Evolutionary conservation across 2,113 vertebrate species (phyloP), one percentile per base, ranked within the genome.

Genomic region (Alethe diademata): DNA sequence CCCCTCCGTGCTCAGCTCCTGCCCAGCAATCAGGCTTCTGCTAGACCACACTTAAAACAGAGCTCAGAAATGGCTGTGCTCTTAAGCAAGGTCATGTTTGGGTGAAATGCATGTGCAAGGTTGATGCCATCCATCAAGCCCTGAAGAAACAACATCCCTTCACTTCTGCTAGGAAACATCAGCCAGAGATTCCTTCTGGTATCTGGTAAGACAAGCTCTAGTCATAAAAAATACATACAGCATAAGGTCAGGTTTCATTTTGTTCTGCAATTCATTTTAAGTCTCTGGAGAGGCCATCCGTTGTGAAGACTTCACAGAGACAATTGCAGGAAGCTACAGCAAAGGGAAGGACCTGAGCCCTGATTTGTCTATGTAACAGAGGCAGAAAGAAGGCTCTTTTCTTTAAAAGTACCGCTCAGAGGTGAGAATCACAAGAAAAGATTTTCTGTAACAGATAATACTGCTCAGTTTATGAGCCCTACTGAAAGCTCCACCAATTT

Each of bases 161-260:
- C n/a, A 15, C 71, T 96, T 79, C 86, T 92, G 71, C 48, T 35
- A 24, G 31, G 67, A 70, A 87, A 57, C 64, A 20, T 42, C 38
- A 67, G 67, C 69, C 45, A 31, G 78, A 42, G 28, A 36, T 62
- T 76, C 51, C 8, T 84, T 43, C 43, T 1, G 10, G 51, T 8
- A 25, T 15, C 53, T 58, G 60, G 22, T 48, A 22, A 88, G 83
- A 89, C 75, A 67, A 88, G 83, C 40, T 81, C 78, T 47, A 80
- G 50, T 79, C 94, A 93, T 95, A 86, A 96, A 96, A 97, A 93
- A 94, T 93, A 43, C 25, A 97, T 78, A 51, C 1, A 2, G 58
- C 78, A 54, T 62, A 60, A 93, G 92, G 78, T 92, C 89, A 73
- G 72, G 82, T 85, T 95, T 86, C 42, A 23, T 88, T 64, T 45